These are phyloP conservation scores for Hesperia comma DNA, from an alignment of 2,888 invertebrate species.

Conservation along the genomic window DNA sequence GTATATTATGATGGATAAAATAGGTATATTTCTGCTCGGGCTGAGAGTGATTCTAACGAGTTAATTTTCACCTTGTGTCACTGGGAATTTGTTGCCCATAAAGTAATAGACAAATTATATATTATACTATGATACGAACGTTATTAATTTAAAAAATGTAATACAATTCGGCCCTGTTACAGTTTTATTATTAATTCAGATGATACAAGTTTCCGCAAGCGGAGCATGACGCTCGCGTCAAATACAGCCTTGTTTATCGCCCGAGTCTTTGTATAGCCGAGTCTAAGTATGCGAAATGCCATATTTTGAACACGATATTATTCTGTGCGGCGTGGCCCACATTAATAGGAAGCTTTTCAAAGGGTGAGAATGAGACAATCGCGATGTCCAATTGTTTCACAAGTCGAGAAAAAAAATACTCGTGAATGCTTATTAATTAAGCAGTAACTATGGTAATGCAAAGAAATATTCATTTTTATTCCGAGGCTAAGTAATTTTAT, in stretches of 20 bases:
- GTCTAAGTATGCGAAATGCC: conserved; percentile 47
- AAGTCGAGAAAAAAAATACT: conserved; percentile 43
- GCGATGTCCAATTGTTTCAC: conserved; percentile 43
- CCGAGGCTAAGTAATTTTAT: not conserved
- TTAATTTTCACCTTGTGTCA: too few species aligned
- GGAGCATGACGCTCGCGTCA: conserved; percentile 39
- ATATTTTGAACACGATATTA: conserved; percentile 47
- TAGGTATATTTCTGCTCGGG: too few species aligned
- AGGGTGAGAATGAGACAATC: conserved; percentile 48
- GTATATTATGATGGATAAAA: too few species aligned
- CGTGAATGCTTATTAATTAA: conserved; percentile 43
- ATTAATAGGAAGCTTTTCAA: conserved; percentile 46
- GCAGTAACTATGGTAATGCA: conserved; percentile 32
- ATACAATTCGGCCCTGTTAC: not conserved
- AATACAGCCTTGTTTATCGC: conserved; percentile 47
- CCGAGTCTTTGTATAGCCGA: conserved; percentile 43
- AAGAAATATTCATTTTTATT: not conserved
- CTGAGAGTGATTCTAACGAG: too few species aligned
- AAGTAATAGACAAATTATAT: too few species aligned
- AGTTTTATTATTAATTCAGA: conserved; percentile 22
- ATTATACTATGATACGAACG: too few species aligned
- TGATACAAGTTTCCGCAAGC: conserved; percentile 31
- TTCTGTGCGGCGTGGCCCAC: conserved; percentile 46
- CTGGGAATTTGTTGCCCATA: too few species aligned
- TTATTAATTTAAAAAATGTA: not conserved